Conservation (phyloP, 2,797 vertebrate species). For the Chanos chanos region DNA sequence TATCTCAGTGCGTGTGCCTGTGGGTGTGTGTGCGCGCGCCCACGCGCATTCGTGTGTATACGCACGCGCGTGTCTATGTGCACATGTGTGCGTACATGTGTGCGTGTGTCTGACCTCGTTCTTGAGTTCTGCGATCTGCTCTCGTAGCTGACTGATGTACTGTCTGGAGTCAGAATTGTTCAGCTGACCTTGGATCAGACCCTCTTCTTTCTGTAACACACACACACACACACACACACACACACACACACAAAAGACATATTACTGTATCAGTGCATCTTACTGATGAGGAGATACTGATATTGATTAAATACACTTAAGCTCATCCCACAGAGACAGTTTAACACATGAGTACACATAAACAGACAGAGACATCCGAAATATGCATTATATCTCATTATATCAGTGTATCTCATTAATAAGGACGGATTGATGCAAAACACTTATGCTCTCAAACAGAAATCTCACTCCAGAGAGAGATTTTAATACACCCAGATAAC, state of each 20-base stretch:
- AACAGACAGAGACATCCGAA: too few relatives aligned
- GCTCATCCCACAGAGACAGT: background rate
- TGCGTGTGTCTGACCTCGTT: slow-evolving; percentile 73
- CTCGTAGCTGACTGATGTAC: slow-evolving; percentile 88
- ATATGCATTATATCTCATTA: too few relatives aligned
- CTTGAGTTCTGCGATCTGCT: slow-evolving; percentile 90
- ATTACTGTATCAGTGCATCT: too few relatives aligned
- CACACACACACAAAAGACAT: background rate
- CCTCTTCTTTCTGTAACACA: slow-evolving; percentile 82
- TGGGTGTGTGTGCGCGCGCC: slow-evolving; percentile 15
- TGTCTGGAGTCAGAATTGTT: slow-evolving; percentile 93
- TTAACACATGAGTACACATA: background rate
- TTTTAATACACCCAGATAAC: background rate
- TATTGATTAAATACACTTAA: background rate
- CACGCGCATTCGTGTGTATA: background rate
- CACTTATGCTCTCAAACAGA: background rate
- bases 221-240: background rate
- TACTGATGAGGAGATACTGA: too few relatives aligned
- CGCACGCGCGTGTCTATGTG: background rate
- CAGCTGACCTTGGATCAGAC: slow-evolving; percentile 89
- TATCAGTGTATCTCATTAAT: too few relatives aligned
- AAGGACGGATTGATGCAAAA: too few relatives aligned
- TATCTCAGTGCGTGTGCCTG: slow-evolving; percentile 4
- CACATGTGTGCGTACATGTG: slow-evolving; percentile 11
- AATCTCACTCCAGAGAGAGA: background rate